These are phyloP conservation scores for Anthoscopus minutus DNA, from an alignment of 2,113 vertebrate genomes.

Conservation along the genomic window DNA sequence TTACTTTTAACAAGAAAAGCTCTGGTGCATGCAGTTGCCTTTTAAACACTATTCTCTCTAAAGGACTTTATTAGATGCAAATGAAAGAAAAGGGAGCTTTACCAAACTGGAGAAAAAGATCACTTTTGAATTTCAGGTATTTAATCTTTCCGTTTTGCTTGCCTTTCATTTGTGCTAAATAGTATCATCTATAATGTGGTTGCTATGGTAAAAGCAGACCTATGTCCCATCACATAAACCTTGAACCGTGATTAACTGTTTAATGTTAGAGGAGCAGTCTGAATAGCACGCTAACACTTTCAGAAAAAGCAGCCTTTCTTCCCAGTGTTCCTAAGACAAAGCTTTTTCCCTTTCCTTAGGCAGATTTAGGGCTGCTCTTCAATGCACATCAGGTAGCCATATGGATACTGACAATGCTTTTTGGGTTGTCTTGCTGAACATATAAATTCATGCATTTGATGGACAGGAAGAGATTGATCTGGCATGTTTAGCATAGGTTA, in stretches of 20 bases:
- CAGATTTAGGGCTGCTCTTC: not conserved
- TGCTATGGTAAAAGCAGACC: slow-evolving; percentile 33
- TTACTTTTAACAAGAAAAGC: slow-evolving; percentile 9
- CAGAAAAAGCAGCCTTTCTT: not conserved
- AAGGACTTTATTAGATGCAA: not conserved
- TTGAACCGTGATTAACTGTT: not conserved
- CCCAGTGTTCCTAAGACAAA: not conserved
- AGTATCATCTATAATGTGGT: not conserved
- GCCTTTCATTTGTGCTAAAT: slow-evolving; percentile 21
- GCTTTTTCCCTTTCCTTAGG: not conserved
- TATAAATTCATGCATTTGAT: not conserved
- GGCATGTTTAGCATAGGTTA: not conserved
- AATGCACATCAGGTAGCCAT: not conserved
- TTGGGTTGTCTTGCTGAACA: not conserved
- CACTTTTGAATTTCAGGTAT: slow-evolving; percentile 9
- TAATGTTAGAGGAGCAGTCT: not conserved
- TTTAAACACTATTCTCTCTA: slow-evolving; percentile 4
- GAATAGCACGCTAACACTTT: not conserved
- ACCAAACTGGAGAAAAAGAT: not conserved
- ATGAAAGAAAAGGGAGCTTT: slow-evolving; percentile 27
- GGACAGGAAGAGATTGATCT: not conserved
- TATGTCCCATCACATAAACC: not conserved
- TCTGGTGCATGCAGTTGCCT: not conserved
- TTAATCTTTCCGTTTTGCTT: slow-evolving; percentile 15
- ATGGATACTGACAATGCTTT: not conserved